Evolutionary conservation across 2,113 vertebrate genomes (phyloP).

Genomic region (Pelusios castaneus): DNA sequence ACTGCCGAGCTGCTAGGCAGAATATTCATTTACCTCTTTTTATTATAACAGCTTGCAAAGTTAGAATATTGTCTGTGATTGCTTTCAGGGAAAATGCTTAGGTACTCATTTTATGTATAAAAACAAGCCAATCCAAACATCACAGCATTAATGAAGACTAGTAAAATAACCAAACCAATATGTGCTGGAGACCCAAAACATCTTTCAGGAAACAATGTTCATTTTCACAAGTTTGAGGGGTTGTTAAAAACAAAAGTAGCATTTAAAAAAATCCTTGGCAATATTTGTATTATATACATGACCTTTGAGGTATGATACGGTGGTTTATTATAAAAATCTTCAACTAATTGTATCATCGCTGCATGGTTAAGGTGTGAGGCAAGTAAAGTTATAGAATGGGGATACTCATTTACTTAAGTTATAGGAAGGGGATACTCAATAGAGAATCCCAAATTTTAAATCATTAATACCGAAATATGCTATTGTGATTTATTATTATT

Average conservation of each 20-base stretch:
- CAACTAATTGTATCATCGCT: accelerated
- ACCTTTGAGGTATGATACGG: background rate
- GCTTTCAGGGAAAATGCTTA: background rate
- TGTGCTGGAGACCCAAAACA: accelerated
- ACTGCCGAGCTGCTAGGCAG: too few species aligned
- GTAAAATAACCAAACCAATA: background rate
- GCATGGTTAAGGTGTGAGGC: background rate
- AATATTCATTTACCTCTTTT: too few species aligned
- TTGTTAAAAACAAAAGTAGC: background rate
- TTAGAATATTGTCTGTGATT: background rate
- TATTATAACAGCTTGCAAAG: background rate
- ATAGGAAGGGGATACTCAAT: background rate
- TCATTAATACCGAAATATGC: background rate
- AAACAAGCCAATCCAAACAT: background rate
- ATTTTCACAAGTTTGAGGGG: accelerated
- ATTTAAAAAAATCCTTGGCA: background rate
- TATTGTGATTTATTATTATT: background rate
- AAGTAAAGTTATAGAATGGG: background rate
- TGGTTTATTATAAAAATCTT: background rate
- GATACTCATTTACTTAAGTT: background rate
- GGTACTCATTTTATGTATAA: background rate
- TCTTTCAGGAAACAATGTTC: background rate
- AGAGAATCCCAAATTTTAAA: background rate
- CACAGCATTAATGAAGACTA: background rate
- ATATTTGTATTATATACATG: background rate